Evolutionary conservation across 2,797 vertebrate species (phyloP), one percentile per base, ranked within the genome.

Genomic region (Galaxias olidus): DNA sequence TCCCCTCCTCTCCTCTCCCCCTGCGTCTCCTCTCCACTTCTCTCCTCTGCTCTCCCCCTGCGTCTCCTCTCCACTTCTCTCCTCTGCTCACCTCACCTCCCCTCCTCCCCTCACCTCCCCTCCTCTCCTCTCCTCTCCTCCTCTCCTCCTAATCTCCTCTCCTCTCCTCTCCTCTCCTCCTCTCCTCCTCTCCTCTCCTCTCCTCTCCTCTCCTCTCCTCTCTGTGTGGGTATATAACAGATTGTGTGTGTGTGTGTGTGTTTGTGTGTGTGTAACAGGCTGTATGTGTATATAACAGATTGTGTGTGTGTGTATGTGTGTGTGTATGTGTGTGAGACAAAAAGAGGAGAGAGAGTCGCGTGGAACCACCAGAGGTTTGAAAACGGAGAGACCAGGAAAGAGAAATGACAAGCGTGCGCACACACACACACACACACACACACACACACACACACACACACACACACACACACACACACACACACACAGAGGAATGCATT

Each of bases 321-420:
- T 30, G 30, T 6, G 30, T 30, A 5, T 30, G 30, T 2, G 30
- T 30, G 30, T 3, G 30, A 30, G 30, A 30, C 3, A 30, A 30
- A 30, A 2, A 30, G 30, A 30, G 30, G 30, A 30, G 30, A 30
- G 30, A 30, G 30, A 30, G 30, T 30, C 3, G 30, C 6, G 30
- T 30, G 30, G n/a, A n/a, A n/a, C n/a, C n/a, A n/a, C n/a, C n/a
- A n/a, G n/a, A n/a, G n/a, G n/a, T 30, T 30, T 30, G 2, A 30
- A 30, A 30, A 30, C 6, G 30, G 2, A 3, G 6, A 30, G 30
- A 30, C 30, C 30, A 30, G 30, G 30, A 30, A 30, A 30, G 30
- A 30, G 2, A 30, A 30, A 30, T 3, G 2, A 30, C 2, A 78
- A 78, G 88, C 85, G 83, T 89, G n/a, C n/a, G n/a, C n/a, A n/a